These are phyloP conservation scores for Salvelinus alpinus DNA, from an alignment of 2,113 vertebrate genomes.

Conservation along the genomic window DNA sequence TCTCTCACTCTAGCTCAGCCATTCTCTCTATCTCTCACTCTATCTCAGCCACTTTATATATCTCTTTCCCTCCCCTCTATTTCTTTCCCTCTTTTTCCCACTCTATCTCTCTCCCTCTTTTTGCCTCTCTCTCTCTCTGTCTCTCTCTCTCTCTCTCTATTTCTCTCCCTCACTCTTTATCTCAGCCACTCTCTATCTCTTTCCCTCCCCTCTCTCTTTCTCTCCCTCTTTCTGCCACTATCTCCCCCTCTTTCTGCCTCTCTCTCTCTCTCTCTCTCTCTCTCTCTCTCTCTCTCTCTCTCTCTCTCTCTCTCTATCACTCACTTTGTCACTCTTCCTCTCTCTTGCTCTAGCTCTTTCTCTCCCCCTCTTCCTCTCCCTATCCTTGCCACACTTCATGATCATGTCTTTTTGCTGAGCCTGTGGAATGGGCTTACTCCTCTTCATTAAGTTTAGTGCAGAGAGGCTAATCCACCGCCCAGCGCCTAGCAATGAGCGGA, in stretches of 20 bases:
- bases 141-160: neutral
- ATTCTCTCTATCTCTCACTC: too few species aligned
- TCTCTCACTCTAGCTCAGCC: too few species aligned
- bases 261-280: neutral
- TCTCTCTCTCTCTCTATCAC: neutral
- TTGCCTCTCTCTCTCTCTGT: neutral
- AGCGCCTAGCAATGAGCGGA: conserved; percentile 6
- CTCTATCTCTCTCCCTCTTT: too few species aligned
- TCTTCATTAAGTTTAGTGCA: conserved; percentile 33
- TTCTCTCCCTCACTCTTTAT: neutral
- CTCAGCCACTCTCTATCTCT: neutral
- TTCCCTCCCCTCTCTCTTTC: too few species aligned
- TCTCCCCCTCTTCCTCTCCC: neutral
- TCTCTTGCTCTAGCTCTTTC: neutral
- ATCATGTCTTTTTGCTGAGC: conserved; percentile 15
- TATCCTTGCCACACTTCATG: conserved; percentile 1
- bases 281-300: neutral
- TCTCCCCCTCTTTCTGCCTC: neutral
- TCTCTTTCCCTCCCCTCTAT: neutral
- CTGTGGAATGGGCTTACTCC: conserved; percentile 27
- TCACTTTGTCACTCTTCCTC: neutral
- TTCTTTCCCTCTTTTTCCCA: neutral
- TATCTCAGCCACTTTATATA: neutral
- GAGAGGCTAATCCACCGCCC: conserved; percentile 35
- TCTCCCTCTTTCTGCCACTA: neutral